Conservation (phyloP, 2,113 vertebrate species). For the Garra rufa region DNA sequence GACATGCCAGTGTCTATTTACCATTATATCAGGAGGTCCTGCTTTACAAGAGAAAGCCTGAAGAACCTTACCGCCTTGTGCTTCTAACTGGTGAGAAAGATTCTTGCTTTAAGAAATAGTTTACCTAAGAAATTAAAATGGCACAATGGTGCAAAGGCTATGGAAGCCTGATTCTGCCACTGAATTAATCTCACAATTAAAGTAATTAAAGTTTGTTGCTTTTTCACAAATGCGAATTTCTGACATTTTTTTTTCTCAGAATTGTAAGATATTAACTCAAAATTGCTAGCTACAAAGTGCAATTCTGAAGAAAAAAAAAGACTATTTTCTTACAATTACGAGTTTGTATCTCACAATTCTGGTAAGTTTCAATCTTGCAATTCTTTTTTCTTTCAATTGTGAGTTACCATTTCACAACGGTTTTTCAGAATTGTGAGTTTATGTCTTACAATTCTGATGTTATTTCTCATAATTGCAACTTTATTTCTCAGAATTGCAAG, state of each 20-base stretch:
- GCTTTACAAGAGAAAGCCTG: conserved; percentile 58
- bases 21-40: conserved; percentile 70
- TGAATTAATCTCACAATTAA: no score
- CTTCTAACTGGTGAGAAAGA: conserved; percentile 66
- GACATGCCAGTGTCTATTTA: conserved; percentile 70
- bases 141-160: neutral
- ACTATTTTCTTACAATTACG: no score
- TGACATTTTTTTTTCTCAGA: neutral
- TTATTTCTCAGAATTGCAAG: no score
- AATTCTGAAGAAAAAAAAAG: no score
- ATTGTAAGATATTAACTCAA: neutral
- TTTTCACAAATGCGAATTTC: neutral
- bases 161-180: neutral
- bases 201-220: no score
- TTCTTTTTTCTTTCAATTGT: no score
- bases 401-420: neutral
- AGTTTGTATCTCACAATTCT: neutral
- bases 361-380: no score
- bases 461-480: no score
- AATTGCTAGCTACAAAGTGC: no score
- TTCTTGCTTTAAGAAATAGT: neutral
- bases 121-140: neutral
- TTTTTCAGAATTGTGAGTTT: neutral
- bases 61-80: conserved; percentile 62
- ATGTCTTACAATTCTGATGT: neutral